phyloP scores from a whole-genome alignment of 2,797 vertebrate genomes.

The Arnoldichthys spilopterus region DNA sequence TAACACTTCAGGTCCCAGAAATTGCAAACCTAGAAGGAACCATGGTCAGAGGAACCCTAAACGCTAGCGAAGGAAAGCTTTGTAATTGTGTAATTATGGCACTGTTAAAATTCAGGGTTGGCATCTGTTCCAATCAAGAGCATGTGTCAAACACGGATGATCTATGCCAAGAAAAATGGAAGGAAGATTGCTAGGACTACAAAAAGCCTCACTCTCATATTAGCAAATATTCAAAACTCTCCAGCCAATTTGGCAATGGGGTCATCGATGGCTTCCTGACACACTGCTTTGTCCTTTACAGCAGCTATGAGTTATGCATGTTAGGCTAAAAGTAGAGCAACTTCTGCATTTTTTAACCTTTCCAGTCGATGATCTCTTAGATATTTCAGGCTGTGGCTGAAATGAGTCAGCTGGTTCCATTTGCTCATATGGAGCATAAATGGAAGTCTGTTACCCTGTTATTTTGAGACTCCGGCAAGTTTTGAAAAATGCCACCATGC shows the following conservation, averaged over 20 bases:
- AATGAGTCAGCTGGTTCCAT: slow-evolving; percentile 48
- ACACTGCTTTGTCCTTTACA: slow-evolving; percentile 9
- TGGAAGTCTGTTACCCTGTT: slow-evolving; percentile 18
- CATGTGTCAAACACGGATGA: background rate
- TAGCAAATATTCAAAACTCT: background rate
- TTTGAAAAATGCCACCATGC: slow-evolving; percentile 39
- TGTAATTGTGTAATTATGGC: slow-evolving; percentile 17
- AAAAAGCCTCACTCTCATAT: background rate
- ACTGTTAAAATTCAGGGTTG: background rate
- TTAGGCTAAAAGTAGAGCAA: slow-evolving; percentile 29
- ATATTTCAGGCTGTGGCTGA: slow-evolving; percentile 40
- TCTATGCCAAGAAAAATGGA: background rate
- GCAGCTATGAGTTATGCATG: background rate
- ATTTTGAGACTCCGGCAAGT: slow-evolving; percentile 10
- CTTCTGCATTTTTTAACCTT: slow-evolving; percentile 45
- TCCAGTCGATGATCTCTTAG: slow-evolving; percentile 31
- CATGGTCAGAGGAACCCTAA: background rate
- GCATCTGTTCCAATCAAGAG: slow-evolving; percentile 12
- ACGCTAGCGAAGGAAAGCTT: background rate
- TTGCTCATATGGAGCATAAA: slow-evolving; percentile 29
- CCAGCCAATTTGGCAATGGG: too few relatives aligned
- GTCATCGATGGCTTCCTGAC: slow-evolving; percentile 18
- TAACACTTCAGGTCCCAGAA: slow-evolving; percentile 2
- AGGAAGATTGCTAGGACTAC: background rate
- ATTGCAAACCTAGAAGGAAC: slow-evolving; percentile 7